Evolutionary conservation across 2,888 invertebrate species (phyloP), one percentile per base, ranked within the genome.

Genomic region (Thymelicus acteon): DNA sequence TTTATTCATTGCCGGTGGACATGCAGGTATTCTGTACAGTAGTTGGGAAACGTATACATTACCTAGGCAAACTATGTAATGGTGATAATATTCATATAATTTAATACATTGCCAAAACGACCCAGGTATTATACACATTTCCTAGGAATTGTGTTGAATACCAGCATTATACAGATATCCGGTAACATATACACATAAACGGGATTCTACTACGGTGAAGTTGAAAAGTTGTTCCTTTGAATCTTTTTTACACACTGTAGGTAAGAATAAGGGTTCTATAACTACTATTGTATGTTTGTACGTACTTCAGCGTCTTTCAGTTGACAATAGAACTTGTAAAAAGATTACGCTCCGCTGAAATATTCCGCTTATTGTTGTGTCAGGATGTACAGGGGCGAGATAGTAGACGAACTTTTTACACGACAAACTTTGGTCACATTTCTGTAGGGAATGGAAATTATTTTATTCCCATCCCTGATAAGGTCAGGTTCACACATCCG

Each of bases 201-300:
- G 31, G 31, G 31, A 44, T 10, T 12, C 1, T 44, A 12, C 12
- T 44, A 44, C 12, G 8, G 4, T 44, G 40, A 8, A 8, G 40
- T 7, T 7, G 40, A 40, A 6, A 40, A 7, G 40, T 12, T 10
- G 44, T 44, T 12, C 10, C 12, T 12, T 10, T 8, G 10, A 44
- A 8, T 44, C 44, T 44, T 44, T 7, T 40, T 8, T 44, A 44
- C 44, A 44, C 12, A 44, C 44, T 44, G 4, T 44, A 44, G 54
- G 31, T 37, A 61, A 15, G 52, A 52, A 49, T 12, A 52, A 44
- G 44, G 8, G 44, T 71, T 72, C 74, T 76, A 76, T 77, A 74
- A 75, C 72, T 73, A 75, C 72, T 67, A 52, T 52, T 52, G 52
- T 7, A 47, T 48, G 67, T 57, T 37, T 71, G 31, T 69, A 40